Evolutionary conservation across 1,140 invertebrate genomes (phyloP).

Genomic region (Dendrolimus kikuchii): DNA sequence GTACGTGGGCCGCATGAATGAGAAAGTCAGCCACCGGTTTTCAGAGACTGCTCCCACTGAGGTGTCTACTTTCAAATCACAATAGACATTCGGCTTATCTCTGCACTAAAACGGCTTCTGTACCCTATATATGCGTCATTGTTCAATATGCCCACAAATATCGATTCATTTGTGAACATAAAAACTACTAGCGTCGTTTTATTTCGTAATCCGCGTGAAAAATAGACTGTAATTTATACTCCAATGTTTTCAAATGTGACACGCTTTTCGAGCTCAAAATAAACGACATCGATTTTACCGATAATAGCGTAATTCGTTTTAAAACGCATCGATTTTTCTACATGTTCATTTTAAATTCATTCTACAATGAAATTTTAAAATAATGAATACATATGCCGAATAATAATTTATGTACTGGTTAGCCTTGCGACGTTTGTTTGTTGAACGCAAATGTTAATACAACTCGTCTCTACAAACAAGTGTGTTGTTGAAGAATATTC

Average conservation of each 20-base stretch:
- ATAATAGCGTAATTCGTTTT: too few species aligned
- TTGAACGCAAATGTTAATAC: slow-evolving; percentile 35
- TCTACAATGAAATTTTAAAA: neutral
- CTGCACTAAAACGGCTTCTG: slow-evolving; percentile 35
- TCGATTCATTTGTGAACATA: too few species aligned
- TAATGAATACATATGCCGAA: slow-evolving; percentile 14
- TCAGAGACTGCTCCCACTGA: slow-evolving; percentile 36
- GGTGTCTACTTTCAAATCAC: slow-evolving; percentile 67
- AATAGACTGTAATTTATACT: too few species aligned
- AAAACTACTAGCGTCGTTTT: too few species aligned
- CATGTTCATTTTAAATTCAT: too few species aligned
- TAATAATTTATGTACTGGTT: slow-evolving; percentile 18
- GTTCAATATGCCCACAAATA: neutral
- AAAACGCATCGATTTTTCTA: neutral
- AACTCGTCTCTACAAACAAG: slow-evolving; percentile 20
- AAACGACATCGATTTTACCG: neutral
- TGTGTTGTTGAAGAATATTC: slow-evolving; percentile 8
- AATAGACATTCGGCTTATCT: slow-evolving; percentile 54
- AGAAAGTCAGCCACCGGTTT: slow-evolving; percentile 64
- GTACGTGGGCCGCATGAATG: slow-evolving; percentile 51
- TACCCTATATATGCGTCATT: slow-evolving; percentile 13
- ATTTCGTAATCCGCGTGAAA: too few species aligned
- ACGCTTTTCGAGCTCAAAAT: neutral
- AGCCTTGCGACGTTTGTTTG: slow-evolving; percentile 32
- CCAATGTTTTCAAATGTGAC: neutral